Conservation (phyloP, 2,888 invertebrate genomes). For the Chorisops tibialis region DNA sequence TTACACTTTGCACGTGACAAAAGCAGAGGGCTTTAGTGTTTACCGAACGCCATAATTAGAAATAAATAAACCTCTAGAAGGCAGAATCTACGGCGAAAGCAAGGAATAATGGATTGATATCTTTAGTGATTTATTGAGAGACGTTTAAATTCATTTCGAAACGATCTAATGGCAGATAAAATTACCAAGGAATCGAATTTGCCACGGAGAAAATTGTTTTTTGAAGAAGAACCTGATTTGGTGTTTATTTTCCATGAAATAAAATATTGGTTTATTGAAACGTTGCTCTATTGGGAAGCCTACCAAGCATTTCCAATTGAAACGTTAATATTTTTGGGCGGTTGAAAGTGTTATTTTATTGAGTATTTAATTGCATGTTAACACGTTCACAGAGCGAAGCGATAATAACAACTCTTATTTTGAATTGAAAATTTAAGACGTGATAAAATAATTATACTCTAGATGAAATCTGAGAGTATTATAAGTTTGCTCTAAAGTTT, state of each 20-base stretch:
- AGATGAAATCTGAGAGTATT: too few species aligned
- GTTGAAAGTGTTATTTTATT: too few species aligned
- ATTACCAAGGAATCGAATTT: not conserved
- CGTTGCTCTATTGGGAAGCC: too few species aligned
- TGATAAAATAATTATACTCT: too few species aligned
- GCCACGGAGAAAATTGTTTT: not conserved
- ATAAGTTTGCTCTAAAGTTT: too few species aligned
- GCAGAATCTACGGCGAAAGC: not conserved
- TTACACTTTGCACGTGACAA: slow-evolving; percentile 33
- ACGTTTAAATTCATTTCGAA: slow-evolving; percentile 11
- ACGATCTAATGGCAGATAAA: not conserved
- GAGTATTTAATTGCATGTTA: too few species aligned
- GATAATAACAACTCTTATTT: too few species aligned
- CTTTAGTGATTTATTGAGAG: slow-evolving; percentile 13
- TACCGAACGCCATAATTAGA: slow-evolving; percentile 25
- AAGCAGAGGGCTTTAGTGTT: slow-evolving; percentile 19
- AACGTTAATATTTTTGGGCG: too few species aligned
- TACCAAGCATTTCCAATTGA: too few species aligned
- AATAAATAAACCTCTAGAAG: slow-evolving; percentile 24
- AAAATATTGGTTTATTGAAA: too few species aligned
- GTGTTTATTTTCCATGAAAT: not conserved
- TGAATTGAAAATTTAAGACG: too few species aligned
- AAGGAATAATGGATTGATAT: slow-evolving; percentile 1
- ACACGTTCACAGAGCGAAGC: too few species aligned
- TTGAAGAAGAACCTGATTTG: not conserved